Base-by-base conservation (phyloP, 2,888 invertebrate species). In the Galerucella pusilla region DNA sequence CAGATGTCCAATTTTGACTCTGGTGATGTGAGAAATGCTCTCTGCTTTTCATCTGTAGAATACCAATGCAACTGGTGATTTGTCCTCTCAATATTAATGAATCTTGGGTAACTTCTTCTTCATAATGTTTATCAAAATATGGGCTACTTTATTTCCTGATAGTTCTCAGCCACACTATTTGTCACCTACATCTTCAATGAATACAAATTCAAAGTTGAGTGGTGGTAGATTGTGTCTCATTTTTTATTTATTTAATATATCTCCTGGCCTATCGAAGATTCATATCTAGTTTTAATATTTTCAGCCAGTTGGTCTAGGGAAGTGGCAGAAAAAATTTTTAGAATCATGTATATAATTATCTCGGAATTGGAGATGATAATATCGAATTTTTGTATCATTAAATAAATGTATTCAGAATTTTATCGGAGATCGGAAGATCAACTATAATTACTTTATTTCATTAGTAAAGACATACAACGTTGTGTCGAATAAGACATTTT, bases 221-320 rank as follows among this genome's bases (percentile, higher is more conserved):
- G 35, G 5, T 35, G 35, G 5, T 35, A 35, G 5, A 35, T 6
- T 35, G 5, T 35, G 35, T 35, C 35, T 6, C 35, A 35, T 6
- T 28, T 28, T 28, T 28, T 28, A n/a, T 28, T 28, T 28, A 28
- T 28, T 28, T 28, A 28, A 28, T 28, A 35, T 14, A 61, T n/a
- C 6, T 61, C 28, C 61, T 61, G 61, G 61, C 61, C 61, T 61
- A 35, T 61, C 42, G 16, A 63, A 60, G 74, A 74, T 74, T 28
- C 25, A 54, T 74, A 74, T 74, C 74, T 52, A 20, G 45, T 67
- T 74, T 42, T 72, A 70, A 74, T 74, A 67, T 74, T 74, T 74
- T 70, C 70, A 67, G 74, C 63, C 74, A 67, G 65, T 74, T 74
- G 74, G 61, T 52, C 65, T 68, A 60, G 25, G 57, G 70, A 66